Evolutionary conservation across 2,797 vertebrate genomes (phyloP).

Genomic region (Galago senegalensis): DNA sequence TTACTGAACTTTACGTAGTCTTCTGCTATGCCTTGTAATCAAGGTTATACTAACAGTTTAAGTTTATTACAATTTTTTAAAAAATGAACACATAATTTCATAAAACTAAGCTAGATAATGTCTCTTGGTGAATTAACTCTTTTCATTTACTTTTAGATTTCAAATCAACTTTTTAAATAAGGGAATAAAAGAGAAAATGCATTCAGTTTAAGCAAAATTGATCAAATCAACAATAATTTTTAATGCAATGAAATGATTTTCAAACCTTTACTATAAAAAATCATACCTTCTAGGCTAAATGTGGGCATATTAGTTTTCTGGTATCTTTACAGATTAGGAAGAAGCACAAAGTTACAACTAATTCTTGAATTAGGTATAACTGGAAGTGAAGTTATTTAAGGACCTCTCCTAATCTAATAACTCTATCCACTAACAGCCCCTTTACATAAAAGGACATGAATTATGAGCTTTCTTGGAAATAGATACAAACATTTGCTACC

Average conservation of each 20-base stretch:
- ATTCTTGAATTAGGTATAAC: background rate
- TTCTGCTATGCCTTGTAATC: conserved; percentile 84
- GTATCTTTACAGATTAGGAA: background rate
- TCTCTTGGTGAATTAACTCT: background rate
- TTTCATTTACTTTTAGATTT: conserved; percentile 39
- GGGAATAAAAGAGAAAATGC: background rate
- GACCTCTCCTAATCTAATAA: background rate
- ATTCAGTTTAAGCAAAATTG: background rate
- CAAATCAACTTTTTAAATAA: conserved; percentile 7
- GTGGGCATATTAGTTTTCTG: background rate
- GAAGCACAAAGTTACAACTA: background rate
- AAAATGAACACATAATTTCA: conserved; percentile 58
- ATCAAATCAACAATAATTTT: background rate
- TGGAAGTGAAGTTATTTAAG: background rate
- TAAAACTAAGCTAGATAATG: background rate
- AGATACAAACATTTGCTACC: background rate
- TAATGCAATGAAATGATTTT: background rate
- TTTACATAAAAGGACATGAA: background rate
- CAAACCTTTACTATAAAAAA: background rate
- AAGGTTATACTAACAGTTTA: conserved; percentile 87
- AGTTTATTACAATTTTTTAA: conserved; percentile 80
- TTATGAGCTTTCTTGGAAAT: background rate
- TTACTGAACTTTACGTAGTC: conserved; percentile 85
- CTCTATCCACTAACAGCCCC: background rate
- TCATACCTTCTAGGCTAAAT: background rate